phyloP scores from a whole-genome alignment of 2,888 invertebrate species.

The Koerneria pararmatus region DNA sequence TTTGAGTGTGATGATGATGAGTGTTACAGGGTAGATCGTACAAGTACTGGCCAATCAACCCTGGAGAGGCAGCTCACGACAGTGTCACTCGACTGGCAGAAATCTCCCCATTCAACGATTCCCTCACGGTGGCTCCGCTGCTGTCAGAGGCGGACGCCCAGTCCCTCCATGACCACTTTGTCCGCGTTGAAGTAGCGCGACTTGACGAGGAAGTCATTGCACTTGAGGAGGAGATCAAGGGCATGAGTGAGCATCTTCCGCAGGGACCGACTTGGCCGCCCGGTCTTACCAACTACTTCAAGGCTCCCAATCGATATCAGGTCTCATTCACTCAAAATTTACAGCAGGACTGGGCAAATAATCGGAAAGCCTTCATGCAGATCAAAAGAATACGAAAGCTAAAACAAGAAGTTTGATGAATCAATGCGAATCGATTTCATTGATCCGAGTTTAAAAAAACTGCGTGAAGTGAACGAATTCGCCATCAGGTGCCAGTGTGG shows the following conservation, averaged over 20 bases:
- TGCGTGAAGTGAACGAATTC: no score
- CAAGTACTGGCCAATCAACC: background rate
- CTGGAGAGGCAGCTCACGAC: conserved; percentile 39
- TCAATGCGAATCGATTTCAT: no score
- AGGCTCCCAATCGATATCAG: conserved; percentile 69
- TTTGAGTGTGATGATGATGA: background rate
- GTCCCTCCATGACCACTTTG: conserved; percentile 60
- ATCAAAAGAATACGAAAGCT: no score
- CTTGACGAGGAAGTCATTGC: conserved; percentile 59
- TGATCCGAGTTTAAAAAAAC: no score
- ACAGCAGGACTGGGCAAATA: background rate
- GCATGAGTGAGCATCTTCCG: conserved; percentile 63
- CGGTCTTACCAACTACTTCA: conserved; percentile 70
- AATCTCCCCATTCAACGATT: conserved; percentile 58
- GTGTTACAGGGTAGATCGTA: background rate
- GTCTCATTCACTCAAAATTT: no score
- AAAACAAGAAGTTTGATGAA: no score
- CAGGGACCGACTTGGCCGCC: conserved; percentile 70
- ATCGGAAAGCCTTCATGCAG: background rate
- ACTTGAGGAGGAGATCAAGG: conserved; percentile 62
- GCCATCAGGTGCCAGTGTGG: conserved; percentile 83
- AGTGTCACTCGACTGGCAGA: no score
- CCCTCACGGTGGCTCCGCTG: conserved; percentile 61
- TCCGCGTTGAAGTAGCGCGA: conserved; percentile 36
- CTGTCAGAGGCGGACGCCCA: conserved; percentile 61